Conservation (phyloP, 2,113 vertebrate species). For the Ptilorrhoa leucosticta region DNA sequence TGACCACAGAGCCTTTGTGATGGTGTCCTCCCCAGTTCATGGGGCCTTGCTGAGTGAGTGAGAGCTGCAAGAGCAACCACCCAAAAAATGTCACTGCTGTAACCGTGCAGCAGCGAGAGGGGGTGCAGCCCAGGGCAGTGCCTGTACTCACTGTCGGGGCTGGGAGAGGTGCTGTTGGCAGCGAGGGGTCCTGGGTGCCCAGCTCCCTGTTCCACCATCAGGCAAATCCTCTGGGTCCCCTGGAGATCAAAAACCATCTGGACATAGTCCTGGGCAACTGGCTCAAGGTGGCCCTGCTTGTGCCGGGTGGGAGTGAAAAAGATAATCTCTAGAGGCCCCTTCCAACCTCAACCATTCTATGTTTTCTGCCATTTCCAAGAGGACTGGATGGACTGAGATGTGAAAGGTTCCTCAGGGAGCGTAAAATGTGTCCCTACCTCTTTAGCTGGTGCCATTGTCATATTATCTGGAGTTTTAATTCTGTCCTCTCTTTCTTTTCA, state of each 20-base stretch:
- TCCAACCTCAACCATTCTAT: neutral
- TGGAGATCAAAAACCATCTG: neutral
- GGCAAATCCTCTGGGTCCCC: neutral
- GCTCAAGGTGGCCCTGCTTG: neutral
- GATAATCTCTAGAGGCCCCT: neutral
- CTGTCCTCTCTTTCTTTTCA: neutral
- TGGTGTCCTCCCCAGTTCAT: rapidly evolving
- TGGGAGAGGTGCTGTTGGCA: neutral
- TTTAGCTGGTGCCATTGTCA: neutral
- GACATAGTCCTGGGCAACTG: rapidly evolving
- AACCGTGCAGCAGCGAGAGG: rapidly evolving
- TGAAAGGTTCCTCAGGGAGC: neutral
- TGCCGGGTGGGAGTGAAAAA: neutral
- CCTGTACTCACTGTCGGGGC: neutral
- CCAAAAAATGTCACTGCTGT: neutral
- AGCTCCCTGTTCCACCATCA: neutral
- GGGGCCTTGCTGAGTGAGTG: neutral
- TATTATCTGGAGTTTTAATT: neutral
- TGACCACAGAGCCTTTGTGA: neutral
- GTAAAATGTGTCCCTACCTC: neutral
- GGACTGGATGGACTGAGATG: neutral
- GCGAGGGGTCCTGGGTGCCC: rapidly evolving
- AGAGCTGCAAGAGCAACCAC: neutral
- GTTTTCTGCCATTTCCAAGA: neutral
- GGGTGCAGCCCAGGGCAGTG: neutral